These are phyloP conservation scores for Poecile montanus DNA, from an alignment of 2,797 vertebrate genomes.

Conservation along the genomic window DNA sequence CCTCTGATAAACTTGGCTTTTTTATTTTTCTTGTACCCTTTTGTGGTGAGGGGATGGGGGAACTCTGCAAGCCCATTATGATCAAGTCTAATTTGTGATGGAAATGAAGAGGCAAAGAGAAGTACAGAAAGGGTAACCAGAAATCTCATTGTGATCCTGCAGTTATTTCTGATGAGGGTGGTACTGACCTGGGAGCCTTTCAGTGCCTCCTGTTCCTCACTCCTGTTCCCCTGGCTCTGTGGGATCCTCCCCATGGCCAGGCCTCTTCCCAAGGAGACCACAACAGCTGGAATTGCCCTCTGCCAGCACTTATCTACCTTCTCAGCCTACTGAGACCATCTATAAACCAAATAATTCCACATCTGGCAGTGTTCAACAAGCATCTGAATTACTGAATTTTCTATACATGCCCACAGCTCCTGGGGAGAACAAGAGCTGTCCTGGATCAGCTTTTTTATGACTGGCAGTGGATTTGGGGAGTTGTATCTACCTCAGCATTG, in stretches of 20 bases:
- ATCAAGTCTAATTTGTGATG: background rate
- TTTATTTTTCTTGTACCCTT: background rate
- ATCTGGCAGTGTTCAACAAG: background rate
- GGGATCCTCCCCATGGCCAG: background rate
- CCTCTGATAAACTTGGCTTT: background rate
- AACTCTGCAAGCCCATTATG: background rate
- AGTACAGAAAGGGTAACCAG: background rate
- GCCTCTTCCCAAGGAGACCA: background rate
- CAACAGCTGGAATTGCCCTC: background rate
- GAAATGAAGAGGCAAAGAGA: background rate
- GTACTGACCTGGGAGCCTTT: background rate
- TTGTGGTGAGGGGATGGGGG: background rate
- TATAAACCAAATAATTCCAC: background rate
- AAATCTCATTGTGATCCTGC: background rate
- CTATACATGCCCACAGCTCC: background rate
- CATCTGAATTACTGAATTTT: background rate
- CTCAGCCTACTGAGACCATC: background rate
- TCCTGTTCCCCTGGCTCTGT: background rate
- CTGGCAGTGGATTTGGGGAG: background rate
- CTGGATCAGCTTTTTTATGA: background rate
- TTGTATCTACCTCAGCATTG: background rate
- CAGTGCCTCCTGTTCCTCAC: background rate
- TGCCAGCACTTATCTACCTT: background rate
- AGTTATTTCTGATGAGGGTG: background rate
- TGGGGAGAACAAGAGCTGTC: background rate